Evolutionary conservation across 2,113 vertebrate species (phyloP).

Genomic region (Canis aureus): DNA sequence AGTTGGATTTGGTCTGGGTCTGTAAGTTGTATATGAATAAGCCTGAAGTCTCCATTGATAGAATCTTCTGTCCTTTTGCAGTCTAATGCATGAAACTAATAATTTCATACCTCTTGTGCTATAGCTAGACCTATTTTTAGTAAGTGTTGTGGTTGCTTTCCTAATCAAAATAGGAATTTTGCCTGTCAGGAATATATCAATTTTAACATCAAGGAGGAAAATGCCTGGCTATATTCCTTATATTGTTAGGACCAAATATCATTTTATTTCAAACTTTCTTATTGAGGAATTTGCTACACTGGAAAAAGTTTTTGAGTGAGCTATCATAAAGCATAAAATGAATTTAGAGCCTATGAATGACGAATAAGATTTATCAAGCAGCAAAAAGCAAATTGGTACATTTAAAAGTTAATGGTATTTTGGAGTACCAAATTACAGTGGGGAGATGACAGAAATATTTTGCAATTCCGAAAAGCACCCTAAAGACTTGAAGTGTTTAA

Average conservation of each 20-base stretch:
- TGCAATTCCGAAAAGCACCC: slow-evolving; percentile 75
- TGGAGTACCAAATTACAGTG: slow-evolving; percentile 71
- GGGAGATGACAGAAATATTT: slow-evolving; percentile 77
- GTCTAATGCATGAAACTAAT: background rate
- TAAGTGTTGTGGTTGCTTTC: slow-evolving; percentile 28
- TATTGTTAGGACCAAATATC: slow-evolving; percentile 45
- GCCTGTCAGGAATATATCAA: slow-evolving; percentile 12
- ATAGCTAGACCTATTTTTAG: background rate
- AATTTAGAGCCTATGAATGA: slow-evolving; percentile 70
- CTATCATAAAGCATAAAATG: slow-evolving; percentile 70
- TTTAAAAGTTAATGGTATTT: slow-evolving; percentile 81
- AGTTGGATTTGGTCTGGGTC: slow-evolving; percentile 60
- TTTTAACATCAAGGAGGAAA: slow-evolving; percentile 67
- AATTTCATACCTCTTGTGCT: background rate
- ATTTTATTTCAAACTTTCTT: slow-evolving; percentile 67
- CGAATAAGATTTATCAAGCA: slow-evolving; percentile 79
- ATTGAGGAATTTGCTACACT: slow-evolving; percentile 50
- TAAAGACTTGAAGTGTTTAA: slow-evolving; percentile 73
- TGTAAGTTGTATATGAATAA: slow-evolving; percentile 43
- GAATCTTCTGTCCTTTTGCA: slow-evolving; percentile 48
- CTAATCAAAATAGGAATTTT: slow-evolving; percentile 66
- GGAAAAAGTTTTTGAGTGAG: slow-evolving; percentile 67
- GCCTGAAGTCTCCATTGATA: background rate
- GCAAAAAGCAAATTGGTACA: slow-evolving; percentile 76
- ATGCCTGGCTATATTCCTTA: background rate